Evolutionary conservation across 1,140 invertebrate genomes (phyloP).

Genomic region (Coenobita brevimanus): DNA sequence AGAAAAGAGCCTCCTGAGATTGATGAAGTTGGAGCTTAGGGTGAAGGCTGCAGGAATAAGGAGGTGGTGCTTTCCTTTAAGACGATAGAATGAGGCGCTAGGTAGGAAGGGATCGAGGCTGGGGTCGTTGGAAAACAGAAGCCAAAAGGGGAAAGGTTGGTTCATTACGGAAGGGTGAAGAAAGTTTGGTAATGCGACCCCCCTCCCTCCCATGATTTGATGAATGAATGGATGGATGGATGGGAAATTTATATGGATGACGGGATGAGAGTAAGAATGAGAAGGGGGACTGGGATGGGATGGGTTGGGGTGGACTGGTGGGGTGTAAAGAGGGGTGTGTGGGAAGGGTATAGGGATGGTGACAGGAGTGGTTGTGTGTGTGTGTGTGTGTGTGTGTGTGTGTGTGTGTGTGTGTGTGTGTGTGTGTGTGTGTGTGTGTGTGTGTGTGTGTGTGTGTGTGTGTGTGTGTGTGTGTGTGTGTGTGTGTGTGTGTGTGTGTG

Average conservation of each 20-base stretch:
- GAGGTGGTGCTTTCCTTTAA: too few relatives aligned
- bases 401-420: slow-evolving; percentile 30
- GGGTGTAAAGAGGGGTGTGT: background rate
- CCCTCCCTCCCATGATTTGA: too few relatives aligned
- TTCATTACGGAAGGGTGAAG: too few relatives aligned
- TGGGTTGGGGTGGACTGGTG: background rate
- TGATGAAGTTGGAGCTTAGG: too few relatives aligned
- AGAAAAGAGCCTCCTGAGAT: background rate
- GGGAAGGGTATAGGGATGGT: background rate
- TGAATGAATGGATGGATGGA: too few relatives aligned
- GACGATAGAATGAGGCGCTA: too few relatives aligned
- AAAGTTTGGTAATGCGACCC: too few relatives aligned
- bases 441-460: slow-evolving; percentile 23
- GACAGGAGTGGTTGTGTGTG: background rate
- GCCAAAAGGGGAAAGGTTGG: too few relatives aligned
- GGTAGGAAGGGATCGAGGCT: too few relatives aligned
- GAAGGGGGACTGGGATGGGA: background rate
- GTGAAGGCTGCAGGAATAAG: too few relatives aligned
- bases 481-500: slow-evolving; percentile 2
- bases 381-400: slow-evolving; percentile 12
- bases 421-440: slow-evolving; percentile 16
- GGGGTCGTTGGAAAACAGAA: too few relatives aligned
- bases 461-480: slow-evolving; percentile 19
- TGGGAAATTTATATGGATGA: too few relatives aligned
- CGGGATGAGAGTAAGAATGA: background rate